Percentiles rank a stretch among this genome's conserved stretches.
These are phyloP conservation scores for Dysmachus trigonus DNA, from an alignment of 2,888 invertebrate genomes.

Conservation along the genomic window DNA sequence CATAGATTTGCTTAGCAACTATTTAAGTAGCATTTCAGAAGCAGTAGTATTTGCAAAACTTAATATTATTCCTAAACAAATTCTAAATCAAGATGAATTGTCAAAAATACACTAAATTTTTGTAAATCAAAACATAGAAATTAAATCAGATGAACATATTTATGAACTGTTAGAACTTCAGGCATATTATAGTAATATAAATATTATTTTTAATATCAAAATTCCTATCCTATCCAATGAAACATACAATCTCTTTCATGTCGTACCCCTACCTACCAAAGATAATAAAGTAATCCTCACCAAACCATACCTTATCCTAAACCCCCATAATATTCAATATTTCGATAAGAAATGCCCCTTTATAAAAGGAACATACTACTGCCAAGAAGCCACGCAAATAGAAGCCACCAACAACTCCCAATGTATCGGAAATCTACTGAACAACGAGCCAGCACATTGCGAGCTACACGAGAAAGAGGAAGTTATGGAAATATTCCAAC, in stretches of 20 bases:
- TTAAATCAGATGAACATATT: too few relatives aligned
- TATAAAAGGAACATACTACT: constrained; percentile 40
- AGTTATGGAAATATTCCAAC: not conserved
- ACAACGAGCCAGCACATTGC: constrained; percentile 30
- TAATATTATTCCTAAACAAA: constrained; percentile 47
- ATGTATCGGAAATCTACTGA: constrained; percentile 44
- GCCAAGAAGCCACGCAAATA: constrained; percentile 1
- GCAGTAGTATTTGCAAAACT: constrained; percentile 47
- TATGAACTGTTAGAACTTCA: too few relatives aligned
- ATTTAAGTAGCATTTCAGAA: too few relatives aligned
- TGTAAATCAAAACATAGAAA: constrained; percentile 10
- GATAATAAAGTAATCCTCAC: constrained; percentile 42
- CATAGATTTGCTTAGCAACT: constrained; percentile 44
- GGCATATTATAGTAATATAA: too few relatives aligned
- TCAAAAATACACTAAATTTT: constrained; percentile 34
- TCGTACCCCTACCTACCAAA: constrained; percentile 47
- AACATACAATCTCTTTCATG: constrained; percentile 40
- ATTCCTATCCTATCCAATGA: constrained; percentile 44
- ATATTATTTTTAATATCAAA: too few relatives aligned
- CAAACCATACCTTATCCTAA: constrained; percentile 34
- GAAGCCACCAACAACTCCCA: constrained; percentile 32
- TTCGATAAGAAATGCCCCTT: constrained; percentile 24
- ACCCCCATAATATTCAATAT: constrained; percentile 38
- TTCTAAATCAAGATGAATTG: constrained; percentile 46
- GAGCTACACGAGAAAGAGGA: constrained; percentile 26